Percentiles rank a stretch among this genome's conserved stretches.
Conservation (phyloP, 2,797 vertebrate genomes). For the Cyprinodon diabolis region DNA sequence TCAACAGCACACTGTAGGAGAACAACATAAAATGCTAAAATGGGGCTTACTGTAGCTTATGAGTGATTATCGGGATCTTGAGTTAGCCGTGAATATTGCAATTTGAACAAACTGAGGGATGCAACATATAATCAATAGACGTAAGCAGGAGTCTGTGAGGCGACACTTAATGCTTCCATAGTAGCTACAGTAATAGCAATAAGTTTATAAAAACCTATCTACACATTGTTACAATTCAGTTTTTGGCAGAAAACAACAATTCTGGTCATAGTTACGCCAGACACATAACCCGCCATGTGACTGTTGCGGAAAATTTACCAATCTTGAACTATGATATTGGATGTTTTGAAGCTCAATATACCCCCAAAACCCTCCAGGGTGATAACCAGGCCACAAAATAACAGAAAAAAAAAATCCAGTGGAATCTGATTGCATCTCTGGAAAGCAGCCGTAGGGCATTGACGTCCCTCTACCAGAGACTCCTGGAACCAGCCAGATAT, state of each 20-base stretch:
- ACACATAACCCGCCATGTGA: background rate
- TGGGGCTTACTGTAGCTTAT: background rate
- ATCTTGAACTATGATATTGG: background rate
- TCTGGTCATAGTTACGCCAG: background rate
- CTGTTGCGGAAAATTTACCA: background rate
- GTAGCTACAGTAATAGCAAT: too few species aligned
- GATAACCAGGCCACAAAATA: background rate
- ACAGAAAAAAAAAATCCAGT: background rate
- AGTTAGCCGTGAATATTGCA: background rate
- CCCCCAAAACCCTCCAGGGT: background rate
- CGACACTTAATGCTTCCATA: too few species aligned
- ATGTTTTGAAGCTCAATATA: background rate
- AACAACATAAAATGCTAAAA: constrained; percentile 19
- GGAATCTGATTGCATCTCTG: background rate
- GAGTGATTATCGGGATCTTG: constrained; percentile 15
- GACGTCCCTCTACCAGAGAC: background rate
- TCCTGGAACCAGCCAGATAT: background rate
- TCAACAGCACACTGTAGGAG: background rate
- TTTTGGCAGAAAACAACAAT: background rate
- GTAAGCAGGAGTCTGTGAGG: background rate
- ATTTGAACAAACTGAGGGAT: background rate
- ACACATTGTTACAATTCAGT: background rate
- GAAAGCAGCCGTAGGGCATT: background rate
- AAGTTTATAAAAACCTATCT: background rate
- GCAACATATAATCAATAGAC: constrained; percentile 10